phyloP scores from a whole-genome alignment of 30 jellyfish, hydroid and myxozoan species.

The Turritopsis dohrnii region DNA sequence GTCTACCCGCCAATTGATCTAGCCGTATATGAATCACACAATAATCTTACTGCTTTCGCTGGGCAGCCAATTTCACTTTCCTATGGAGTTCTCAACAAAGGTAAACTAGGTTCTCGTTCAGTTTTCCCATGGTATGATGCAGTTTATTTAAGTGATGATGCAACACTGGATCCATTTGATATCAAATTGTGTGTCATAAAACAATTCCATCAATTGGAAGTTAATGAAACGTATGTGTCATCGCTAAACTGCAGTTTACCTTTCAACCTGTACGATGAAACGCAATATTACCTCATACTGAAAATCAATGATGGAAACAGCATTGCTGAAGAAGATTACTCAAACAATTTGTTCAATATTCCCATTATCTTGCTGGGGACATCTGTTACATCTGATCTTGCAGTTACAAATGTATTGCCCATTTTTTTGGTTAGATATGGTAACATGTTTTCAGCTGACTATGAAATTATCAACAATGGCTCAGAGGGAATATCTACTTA shows the following conservation, averaged over 20 bases:
- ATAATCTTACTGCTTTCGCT: neutral
- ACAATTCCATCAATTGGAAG: neutral
- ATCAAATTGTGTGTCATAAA: neutral
- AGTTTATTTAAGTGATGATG: conserved; percentile 22
- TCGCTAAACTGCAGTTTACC: conserved; percentile 20
- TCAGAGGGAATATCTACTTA: conserved; percentile 24
- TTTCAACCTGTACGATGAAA: neutral
- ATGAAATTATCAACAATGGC: conserved; percentile 32
- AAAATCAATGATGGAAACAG: neutral
- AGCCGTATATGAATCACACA: neutral
- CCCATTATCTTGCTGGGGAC: neutral
- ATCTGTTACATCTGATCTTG: conserved; percentile 27
- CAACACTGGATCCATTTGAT: conserved; percentile 27
- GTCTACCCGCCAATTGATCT: neutral
- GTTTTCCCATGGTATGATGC: conserved; percentile 15
- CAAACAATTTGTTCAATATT: neutral
- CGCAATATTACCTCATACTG: conserved; percentile 12
- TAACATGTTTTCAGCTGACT: conserved; percentile 1
- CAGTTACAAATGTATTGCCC: conserved; percentile 5
- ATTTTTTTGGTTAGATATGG: neutral
- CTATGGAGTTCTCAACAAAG: conserved; percentile 1
- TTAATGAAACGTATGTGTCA: neutral
- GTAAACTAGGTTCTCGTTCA: neutral
- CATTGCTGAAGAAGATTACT: neutral
- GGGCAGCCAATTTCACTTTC: conserved; percentile 24